Evolutionary conservation across 2,797 vertebrate species (phyloP).

Genomic region (Leontocebus nigricollis): DNA sequence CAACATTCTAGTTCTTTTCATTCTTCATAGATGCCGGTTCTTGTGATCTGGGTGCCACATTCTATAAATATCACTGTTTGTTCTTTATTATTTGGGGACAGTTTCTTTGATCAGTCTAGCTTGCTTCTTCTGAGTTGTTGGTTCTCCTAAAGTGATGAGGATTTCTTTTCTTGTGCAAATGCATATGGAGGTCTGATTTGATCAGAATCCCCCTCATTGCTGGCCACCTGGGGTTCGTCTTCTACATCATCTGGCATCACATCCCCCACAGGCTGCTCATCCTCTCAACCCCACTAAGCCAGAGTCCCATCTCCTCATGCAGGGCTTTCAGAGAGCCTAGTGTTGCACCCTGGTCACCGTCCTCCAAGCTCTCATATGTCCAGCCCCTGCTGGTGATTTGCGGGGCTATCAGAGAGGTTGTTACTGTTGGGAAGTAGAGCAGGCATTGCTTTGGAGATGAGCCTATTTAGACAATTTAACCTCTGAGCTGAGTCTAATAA

Average conservation of each 20-base stretch:
- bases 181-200: not conserved
- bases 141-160: not conserved
- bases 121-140: not conserved
- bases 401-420: not conserved
- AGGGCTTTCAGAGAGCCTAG: not conserved
- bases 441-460: not conserved
- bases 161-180: not conserved
- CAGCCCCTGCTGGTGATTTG: not conserved
- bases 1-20: not conserved
- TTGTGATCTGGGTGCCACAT: not conserved
- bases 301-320: fast-evolving
- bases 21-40: not conserved
- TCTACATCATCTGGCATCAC: not conserved
- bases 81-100: not conserved
- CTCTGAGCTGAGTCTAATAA: not conserved
- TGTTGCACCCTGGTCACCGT: not conserved
- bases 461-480: not conserved
- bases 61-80: not conserved
- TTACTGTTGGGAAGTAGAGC: not conserved
- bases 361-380: not conserved
- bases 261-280: not conserved
- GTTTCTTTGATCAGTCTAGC: not conserved
- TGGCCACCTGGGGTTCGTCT: fast-evolving
- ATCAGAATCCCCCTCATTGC: too few species aligned
- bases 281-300: not conserved